phyloP scores from a whole-genome alignment of 64 coral and sea anemone species.

The Orbicella faveolata region DNA sequence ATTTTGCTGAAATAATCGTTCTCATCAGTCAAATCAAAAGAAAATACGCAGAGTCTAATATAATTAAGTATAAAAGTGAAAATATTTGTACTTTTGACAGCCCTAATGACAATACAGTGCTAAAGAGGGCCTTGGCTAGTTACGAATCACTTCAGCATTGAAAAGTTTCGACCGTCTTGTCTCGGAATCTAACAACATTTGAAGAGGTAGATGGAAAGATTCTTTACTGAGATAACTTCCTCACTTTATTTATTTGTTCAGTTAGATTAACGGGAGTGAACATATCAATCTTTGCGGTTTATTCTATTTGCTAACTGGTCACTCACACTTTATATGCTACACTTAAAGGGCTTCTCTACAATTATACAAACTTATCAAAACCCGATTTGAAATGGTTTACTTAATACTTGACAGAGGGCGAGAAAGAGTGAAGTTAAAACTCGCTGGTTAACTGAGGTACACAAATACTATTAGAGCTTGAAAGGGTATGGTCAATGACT shows the following conservation, averaged over 20 bases:
- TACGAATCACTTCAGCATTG: constrained; percentile 6
- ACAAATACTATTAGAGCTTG: not conserved
- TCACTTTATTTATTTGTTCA: not conserved
- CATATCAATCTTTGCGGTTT: not conserved
- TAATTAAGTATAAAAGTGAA: constrained; percentile 28
- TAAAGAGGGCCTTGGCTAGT: not conserved
- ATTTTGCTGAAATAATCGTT: not conserved
- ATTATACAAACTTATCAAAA: constrained; percentile 37
- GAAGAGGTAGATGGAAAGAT: not conserved
- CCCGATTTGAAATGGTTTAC: not conserved
- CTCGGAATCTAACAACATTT: not conserved
- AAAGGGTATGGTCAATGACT: not conserved
- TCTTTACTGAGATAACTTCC: not conserved
- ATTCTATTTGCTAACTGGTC: not conserved
- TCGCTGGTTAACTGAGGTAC: not conserved
- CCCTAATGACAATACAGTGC: not conserved
- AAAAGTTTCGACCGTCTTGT: not conserved
- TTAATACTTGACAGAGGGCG: not conserved
- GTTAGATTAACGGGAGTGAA: not conserved
- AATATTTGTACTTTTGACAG: constrained; percentile 25
- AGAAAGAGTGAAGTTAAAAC: not conserved
- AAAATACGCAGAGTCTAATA: constrained; percentile 19
- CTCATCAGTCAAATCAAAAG: not conserved
- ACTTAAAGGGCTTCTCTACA: constrained; percentile 7
- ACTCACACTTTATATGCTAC: not conserved